Base-by-base conservation (phyloP, 2,113 vertebrate species). In the Archilochus colubris region DNA sequence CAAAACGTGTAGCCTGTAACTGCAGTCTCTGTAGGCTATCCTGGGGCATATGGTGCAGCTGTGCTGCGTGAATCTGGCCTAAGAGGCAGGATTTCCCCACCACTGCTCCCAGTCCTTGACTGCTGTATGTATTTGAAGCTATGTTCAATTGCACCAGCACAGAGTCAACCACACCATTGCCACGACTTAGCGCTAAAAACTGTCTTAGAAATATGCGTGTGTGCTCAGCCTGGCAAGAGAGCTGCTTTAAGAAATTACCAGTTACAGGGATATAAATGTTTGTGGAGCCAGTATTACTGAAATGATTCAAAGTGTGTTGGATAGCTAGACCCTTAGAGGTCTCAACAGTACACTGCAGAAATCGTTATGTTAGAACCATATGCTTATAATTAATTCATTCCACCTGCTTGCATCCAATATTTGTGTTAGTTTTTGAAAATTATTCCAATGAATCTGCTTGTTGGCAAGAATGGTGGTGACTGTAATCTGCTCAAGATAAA, bases 351-450 rank as follows among this genome's bases (percentile, higher is more conserved):
- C 24, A 33, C 68, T 66, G 48, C 67, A 90, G 59, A 86, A 94
- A 86, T 70, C 2, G 0, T 67, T 74, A 62, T 31, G 33, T 86
- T 88, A 50, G 55, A 88, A 84, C 51, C 86, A 94, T 93, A 94
- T 92, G 88, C 33, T 94, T 70, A 59, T 72, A 94, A 94, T 89
- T 90, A 95, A 89, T 88, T 94, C 76, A 91, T 80, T 94, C 88
- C 93, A 95, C 91, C 88, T 91, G 86, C 69, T 82, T 91, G 48
- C 36, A 90, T 80, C 76, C 85, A 95, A 72, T 91, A 72, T 95
- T 95, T 95, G 64, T 78, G 67, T 43, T 95, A 61, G 38, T 86
- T 78, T 96, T 91, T 81, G 33, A 88, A 91, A 96, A 95, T 86
- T 72, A 93, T 83, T 91, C 82, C 86, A 83, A 54, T 64, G 70